Evolutionary conservation across 1,140 invertebrate genomes (phyloP).

Genomic region (Scaptomyza graminum): DNA sequence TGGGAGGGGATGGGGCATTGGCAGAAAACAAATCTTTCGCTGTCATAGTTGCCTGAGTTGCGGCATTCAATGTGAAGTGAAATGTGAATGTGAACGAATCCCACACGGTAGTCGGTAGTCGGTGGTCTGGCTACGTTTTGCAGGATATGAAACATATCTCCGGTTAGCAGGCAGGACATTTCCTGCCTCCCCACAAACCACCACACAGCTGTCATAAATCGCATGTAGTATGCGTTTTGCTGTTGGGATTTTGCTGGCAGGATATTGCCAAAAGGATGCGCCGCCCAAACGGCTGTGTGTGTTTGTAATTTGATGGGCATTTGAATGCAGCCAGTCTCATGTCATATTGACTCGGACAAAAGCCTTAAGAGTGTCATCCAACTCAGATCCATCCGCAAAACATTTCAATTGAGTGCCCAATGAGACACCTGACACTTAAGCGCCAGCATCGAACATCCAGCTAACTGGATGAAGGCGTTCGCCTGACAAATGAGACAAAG

Average conservation of each 20-base stretch:
- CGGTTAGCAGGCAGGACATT: constrained; percentile 83
- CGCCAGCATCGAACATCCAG: constrained; percentile 9
- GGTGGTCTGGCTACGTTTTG: constrained; percentile 48
- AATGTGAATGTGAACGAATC: constrained; percentile 47
- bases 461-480: constrained; percentile 58
- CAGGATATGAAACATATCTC: constrained; percentile 83
- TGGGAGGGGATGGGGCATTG: neutral
- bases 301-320: constrained; percentile 72
- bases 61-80: constrained; percentile 55
- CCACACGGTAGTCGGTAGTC: constrained; percentile 38
- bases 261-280: constrained; percentile 77
- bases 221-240: constrained; percentile 53
- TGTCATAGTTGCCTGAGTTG: constrained; percentile 55
- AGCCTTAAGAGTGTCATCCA: constrained; percentile 23
- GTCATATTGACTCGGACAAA: constrained; percentile 54
- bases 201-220: constrained; percentile 75
- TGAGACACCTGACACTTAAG: constrained; percentile 79
- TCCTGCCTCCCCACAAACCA: constrained; percentile 46
- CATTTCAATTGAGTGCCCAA: constrained; percentile 74
- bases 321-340: constrained; percentile 67
- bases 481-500: constrained; percentile 83
- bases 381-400: constrained; percentile 26
- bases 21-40: constrained; percentile 70
- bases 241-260: constrained; percentile 59
- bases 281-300: constrained; percentile 28